These are phyloP conservation scores for Anolis apletophallus DNA, from an alignment of 2,797 vertebrate species.

Conservation along the genomic window DNA sequence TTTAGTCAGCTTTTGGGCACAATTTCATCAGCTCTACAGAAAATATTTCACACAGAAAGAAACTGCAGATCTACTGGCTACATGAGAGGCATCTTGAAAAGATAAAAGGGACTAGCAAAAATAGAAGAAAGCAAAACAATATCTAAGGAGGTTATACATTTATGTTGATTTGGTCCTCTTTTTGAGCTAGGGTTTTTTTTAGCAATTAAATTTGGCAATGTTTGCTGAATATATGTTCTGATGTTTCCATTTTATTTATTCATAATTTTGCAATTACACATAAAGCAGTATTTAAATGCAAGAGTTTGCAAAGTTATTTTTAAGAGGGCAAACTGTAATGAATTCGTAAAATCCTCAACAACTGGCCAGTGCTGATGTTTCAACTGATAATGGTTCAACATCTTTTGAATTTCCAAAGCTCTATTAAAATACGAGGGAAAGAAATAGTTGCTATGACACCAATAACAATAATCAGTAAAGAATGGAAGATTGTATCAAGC, in stretches of 20 bases:
- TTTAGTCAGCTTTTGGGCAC: constrained; percentile 12
- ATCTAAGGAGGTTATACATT: background rate
- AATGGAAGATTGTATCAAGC: too few relatives aligned
- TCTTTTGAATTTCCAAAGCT: too few relatives aligned
- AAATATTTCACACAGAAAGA: constrained; percentile 49
- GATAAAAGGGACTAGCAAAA: constrained; percentile 59
- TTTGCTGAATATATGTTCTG: background rate
- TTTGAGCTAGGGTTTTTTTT: background rate
- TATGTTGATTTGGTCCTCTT: background rate
- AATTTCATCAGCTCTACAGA: constrained; percentile 53
- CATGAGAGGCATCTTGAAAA: constrained; percentile 52
- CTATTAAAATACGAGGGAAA: too few relatives aligned
- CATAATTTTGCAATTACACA: background rate
- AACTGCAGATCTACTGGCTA: constrained; percentile 22
- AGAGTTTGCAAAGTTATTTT: too few relatives aligned
- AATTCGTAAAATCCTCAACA: too few relatives aligned
- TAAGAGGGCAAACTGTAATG: too few relatives aligned
- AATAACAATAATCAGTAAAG: too few relatives aligned
- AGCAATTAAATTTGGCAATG: background rate
- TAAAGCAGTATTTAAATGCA: too few relatives aligned
- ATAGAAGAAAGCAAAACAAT: background rate
- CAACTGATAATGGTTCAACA: too few relatives aligned
- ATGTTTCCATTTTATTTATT: background rate
- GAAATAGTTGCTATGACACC: too few relatives aligned
- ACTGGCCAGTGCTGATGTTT: too few relatives aligned